Percentiles rank a stretch among this genome's conserved stretches.
These are phyloP conservation scores for Galeruca laticollis DNA, from an alignment of 2,888 invertebrate species.

Conservation along the genomic window DNA sequence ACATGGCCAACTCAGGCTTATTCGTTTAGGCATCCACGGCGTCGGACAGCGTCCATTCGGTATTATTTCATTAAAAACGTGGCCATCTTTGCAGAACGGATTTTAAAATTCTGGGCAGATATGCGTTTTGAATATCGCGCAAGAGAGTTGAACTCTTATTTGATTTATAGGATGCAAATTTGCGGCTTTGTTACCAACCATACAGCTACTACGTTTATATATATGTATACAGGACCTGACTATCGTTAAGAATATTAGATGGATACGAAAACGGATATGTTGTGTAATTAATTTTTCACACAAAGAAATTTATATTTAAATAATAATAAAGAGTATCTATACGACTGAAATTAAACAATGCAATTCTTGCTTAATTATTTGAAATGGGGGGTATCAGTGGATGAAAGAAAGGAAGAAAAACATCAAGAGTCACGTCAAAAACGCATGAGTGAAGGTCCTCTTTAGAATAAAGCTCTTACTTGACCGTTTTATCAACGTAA, in stretches of 20 bases:
- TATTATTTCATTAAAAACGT: conserved; percentile 64
- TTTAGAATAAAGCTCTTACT: no score
- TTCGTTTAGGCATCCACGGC: conserved; percentile 58
- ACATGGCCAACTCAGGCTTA: conserved; percentile 58
- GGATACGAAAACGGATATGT: not conserved
- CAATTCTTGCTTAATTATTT: no score
- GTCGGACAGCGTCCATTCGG: conserved; percentile 53
- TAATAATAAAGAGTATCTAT: no score
- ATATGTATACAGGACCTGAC: conserved; percentile 3
- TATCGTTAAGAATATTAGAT: not conserved
- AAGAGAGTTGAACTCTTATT: conserved; percentile 64
- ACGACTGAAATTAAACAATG: no score
- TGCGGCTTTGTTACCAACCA: conserved; percentile 45
- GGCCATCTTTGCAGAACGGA: conserved; percentile 65
- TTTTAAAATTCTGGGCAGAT: conserved; percentile 65
- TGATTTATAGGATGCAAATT: conserved; percentile 63
- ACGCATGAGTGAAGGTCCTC: no score
- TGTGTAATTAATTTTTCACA: conserved; percentile 1
- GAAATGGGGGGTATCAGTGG: no score
- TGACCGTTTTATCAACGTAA: no score
- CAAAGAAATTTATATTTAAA: no score
- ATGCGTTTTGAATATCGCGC: conserved; percentile 64
- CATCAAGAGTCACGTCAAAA: no score
- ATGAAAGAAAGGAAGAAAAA: no score
- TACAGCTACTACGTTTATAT: conserved; percentile 14